Base-by-base conservation (phyloP, 2,888 invertebrate species). In the Nezara viridula region DNA sequence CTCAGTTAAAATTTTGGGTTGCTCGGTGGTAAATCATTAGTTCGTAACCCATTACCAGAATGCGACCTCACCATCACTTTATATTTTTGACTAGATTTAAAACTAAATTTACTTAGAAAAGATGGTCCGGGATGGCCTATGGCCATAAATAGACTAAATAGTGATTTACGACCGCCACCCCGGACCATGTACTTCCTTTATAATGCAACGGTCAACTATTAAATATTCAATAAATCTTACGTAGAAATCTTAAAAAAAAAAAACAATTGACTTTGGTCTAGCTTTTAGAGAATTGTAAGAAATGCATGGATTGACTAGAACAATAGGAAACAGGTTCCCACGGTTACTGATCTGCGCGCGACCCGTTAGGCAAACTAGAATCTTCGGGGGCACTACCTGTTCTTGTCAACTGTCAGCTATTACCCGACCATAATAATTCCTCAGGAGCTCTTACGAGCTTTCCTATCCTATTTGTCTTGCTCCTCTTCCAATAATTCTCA, bases 351-450 rank as follows among this genome's bases (percentile, higher is more conserved):
- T 66, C 77, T 44, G 7, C 4, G 5, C 2, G 37, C 24, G 44
- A 24, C n/a, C 81, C 81, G 81, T 81, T 81, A 81, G 44, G 44
- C n/a, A 47, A 81, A 44, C 44, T n/a, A 0, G 27, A 60, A 40
- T 77, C 73, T 21, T 2, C 66, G 6, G 32, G 5, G 16, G 1
- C 60, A 44, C 81, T 81, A 81, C 81, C 81, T 81, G 81, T 81
- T 81, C 81, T 47, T 81, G 81, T 44, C 44, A 81, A 81, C 81
- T 81, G 81, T 81, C 81, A 81, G 44, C 44, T 81, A 81, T 24
- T 81, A 44, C 12, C n/a, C 12, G 44, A 4, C 81, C 44, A 81
- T 14, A 40, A n/a, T 44, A 81, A 81, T 16, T 81, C 81, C 44
- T 44, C 81, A 81, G 66, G 32, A 73, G 37, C 37, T 21, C 32